Conservation (phyloP, 2,888 invertebrate genomes). For the Caenorhabditis angaria region DNA sequence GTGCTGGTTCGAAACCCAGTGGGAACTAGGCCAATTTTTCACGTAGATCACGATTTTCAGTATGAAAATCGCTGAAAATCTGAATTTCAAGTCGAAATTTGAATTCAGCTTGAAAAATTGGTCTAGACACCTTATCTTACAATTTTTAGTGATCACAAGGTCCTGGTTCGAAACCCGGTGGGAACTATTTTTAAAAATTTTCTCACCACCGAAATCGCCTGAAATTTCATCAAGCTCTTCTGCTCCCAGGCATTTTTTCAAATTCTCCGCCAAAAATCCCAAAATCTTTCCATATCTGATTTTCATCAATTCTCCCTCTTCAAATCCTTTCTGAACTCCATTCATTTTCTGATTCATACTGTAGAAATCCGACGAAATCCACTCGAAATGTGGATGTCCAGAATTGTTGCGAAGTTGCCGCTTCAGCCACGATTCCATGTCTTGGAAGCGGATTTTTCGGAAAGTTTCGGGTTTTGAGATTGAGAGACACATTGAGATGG, state of each 20-base stretch:
- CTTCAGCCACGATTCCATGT: slow-evolving; percentile 26
- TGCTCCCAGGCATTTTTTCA: no score
- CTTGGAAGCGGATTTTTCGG: slow-evolving; percentile 39
- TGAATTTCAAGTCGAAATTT: background rate
- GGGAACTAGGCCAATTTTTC: no score
- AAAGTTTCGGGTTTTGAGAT: background rate
- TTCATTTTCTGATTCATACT: background rate
- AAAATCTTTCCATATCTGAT: no score
- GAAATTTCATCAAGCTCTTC: no score
- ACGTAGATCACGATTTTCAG: no score
- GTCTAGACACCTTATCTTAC: background rate
- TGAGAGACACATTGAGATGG: no score
- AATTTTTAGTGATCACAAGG: background rate
- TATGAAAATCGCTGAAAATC: background rate
- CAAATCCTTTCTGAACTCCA: background rate
- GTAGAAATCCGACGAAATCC: background rate
- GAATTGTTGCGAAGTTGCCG: slow-evolving; percentile 18
- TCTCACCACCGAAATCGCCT: no score
- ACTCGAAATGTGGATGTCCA: slow-evolving; percentile 12
- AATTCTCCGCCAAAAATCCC: no score
- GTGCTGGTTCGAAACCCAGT: no score
- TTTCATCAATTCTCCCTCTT: no score
- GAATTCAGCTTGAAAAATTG: background rate
- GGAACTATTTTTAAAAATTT: background rate
- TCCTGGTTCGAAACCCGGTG: background rate